Percentiles rank a stretch among this genome's conserved stretches.
Evolutionary conservation across 2,113 vertebrate species (phyloP).

Genomic region (Prietella phreatophila): DNA sequence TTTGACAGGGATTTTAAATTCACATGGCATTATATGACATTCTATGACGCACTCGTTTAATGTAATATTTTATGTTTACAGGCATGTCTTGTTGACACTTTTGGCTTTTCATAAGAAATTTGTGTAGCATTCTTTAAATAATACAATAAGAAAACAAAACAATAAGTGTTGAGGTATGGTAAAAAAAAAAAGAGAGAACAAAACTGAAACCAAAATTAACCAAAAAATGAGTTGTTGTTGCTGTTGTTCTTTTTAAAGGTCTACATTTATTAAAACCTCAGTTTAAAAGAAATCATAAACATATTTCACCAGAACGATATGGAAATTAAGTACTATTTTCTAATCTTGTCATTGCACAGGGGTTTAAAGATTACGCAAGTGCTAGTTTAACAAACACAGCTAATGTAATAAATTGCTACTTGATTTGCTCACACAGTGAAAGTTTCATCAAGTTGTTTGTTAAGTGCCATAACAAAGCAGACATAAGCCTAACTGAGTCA

Average conservation of each 20-base stretch:
- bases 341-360: neutral
- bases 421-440: neutral
- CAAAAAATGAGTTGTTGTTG: too few species aligned
- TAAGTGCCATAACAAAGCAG: neutral
- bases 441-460: neutral
- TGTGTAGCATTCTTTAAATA: neutral
- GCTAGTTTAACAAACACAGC: too few species aligned
- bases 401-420: neutral
- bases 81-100: neutral
- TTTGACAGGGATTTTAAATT: neutral
- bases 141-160: neutral
- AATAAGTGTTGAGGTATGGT: neutral
- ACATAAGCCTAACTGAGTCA: neutral
- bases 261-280: too few species aligned
- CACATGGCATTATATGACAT: neutral
- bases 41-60: neutral
- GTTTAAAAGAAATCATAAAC: neutral
- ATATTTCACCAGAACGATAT: too few species aligned
- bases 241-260: too few species aligned
- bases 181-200: neutral
- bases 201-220: too few species aligned
- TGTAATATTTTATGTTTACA: constrained; percentile 4
- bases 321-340: neutral
- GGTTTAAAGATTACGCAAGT: neutral
- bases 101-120: neutral